Base-by-base conservation (phyloP, 2,797 vertebrate genomes). In the Etheostoma perlongum region DNA sequence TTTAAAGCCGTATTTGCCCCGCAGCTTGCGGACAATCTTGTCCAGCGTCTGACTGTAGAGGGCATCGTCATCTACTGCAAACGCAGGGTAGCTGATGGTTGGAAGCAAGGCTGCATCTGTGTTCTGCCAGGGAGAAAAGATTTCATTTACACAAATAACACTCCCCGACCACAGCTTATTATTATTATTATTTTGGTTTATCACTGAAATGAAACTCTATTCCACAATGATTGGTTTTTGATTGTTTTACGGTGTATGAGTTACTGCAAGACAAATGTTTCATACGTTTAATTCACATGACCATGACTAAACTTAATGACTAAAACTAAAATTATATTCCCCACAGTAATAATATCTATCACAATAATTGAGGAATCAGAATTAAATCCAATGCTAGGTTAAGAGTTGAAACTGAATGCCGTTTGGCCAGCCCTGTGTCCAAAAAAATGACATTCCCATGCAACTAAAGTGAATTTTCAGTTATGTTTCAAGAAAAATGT, bases 61-160 rank as follows among this genome's bases (percentile, higher is more conserved):
- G 75, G 94, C 96, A 30, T 99, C 98, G 44, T 99, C 98, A 14
- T 99, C 98, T 69, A 99, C 95, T 1, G 98, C 97, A 81, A 99
- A 99, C 0, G 97, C 98, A n/a, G 98, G 98, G 40, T 99, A 99
- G 91, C 96, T 98, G 88, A 99, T 97, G 82, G 97, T 99, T 2
- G 98, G 97, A 33, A 99, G 93, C 63, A 99, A 94, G 15, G 98
- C 97, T 0, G 98, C 96, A 60, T 99, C 98, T 0, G 98, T 99
- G 88, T 99, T 99, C 98, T 99, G 83, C 18, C 0, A 2, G 19
- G 8, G 3, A 57, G 47, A 63, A 57, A 54, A 67, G 0, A 58
- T 13, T 44, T 1, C 18, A 4, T 13, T 61, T 7, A 72, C 19
- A 49, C 1, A 48, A 40, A 9, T 16, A n/a, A 21, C 19, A 44